phyloP scores from a whole-genome alignment of 2,113 vertebrate genomes.

The Antigone vipio region DNA sequence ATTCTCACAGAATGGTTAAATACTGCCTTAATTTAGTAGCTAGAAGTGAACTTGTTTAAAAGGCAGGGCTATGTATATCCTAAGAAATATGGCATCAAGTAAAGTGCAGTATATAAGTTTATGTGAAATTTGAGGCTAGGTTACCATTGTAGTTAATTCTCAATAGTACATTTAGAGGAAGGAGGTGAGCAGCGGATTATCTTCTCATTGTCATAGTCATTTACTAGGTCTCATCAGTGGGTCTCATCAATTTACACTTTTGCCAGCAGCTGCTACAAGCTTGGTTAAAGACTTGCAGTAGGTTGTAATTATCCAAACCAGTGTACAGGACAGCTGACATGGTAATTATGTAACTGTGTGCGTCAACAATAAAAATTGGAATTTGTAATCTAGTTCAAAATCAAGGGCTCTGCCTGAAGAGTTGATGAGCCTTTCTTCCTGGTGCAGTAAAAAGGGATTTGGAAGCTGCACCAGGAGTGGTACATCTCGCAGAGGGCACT shows the following conservation, averaged over 20 bases:
- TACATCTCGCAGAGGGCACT: background rate
- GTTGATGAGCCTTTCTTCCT: background rate
- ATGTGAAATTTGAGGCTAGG: background rate
- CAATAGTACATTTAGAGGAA: background rate
- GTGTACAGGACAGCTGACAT: too few relatives aligned
- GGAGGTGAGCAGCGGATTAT: background rate
- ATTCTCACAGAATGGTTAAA: background rate
- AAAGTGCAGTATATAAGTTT: background rate
- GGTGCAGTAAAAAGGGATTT: too few relatives aligned
- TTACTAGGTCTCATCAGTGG: background rate
- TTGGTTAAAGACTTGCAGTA: background rate
- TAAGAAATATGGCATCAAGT: rapidly evolving
- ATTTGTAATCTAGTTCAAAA: background rate
- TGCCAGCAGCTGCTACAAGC: background rate
- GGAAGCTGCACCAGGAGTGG: background rate
- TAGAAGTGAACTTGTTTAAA: background rate
- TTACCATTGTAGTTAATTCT: background rate
- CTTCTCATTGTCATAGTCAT: background rate
- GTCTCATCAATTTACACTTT: background rate
- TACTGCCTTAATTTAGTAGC: background rate
- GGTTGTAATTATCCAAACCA: too few relatives aligned
- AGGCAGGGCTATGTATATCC: background rate
- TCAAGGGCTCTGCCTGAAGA: background rate
- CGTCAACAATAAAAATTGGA: background rate
- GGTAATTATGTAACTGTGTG: background rate